phyloP scores from a whole-genome alignment of 2,113 vertebrate species.

The Cyphomyrus plagiostoma region DNA sequence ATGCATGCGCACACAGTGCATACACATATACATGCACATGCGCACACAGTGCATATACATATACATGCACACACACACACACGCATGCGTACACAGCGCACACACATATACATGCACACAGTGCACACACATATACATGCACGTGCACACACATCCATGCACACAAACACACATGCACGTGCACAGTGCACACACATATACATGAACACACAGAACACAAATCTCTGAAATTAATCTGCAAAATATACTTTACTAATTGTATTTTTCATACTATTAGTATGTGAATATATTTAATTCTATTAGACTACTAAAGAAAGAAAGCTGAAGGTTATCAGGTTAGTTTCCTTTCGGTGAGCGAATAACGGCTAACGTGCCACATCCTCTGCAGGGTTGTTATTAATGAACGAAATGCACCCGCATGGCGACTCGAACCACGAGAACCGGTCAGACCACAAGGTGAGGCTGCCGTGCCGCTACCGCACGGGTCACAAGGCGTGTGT shows the following conservation, averaged over 20 bases:
- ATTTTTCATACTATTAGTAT: neutral
- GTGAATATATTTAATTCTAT: neutral
- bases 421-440: slow-evolving; percentile 53
- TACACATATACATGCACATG: no score
- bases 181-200: neutral
- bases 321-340: neutral
- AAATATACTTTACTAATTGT: neutral
- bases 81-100: no score
- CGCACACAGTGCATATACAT: no score
- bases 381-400: slow-evolving; percentile 68
- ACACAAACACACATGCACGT: neutral
- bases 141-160: no score
- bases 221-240: neutral
- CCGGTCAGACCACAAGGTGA: slow-evolving; percentile 74
- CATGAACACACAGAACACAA: neutral
- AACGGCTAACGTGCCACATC: neutral
- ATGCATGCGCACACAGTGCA: no score
- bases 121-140: neutral
- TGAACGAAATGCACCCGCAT: slow-evolving; percentile 68
- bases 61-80: neutral
- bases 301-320: neutral
- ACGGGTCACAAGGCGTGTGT: neutral
- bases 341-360: neutral
- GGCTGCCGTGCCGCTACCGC: slow-evolving; percentile 10
- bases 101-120: neutral